Evolutionary conservation across 53 echinoderm and acorn worm species (phyloP).

Genomic region (Paracentrotus lividus): DNA sequence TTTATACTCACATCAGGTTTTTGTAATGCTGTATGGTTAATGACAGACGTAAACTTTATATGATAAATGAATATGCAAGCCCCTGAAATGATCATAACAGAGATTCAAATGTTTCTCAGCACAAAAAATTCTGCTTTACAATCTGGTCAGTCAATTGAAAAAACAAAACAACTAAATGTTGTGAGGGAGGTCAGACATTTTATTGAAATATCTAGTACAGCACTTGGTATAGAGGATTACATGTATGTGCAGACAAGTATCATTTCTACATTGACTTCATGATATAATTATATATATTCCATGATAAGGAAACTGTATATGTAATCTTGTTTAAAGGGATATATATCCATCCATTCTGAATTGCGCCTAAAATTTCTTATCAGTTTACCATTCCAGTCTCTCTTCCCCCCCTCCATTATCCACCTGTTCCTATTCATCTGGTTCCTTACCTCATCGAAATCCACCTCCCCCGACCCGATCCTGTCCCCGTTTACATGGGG

Average conservation of each 20-base stretch:
- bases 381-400: not conserved
- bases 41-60: too few relatives aligned
- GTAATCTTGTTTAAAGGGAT: not conserved
- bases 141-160: too few relatives aligned
- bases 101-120: too few relatives aligned
- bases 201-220: too few relatives aligned
- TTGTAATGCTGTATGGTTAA: too few relatives aligned
- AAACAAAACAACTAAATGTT: too few relatives aligned
- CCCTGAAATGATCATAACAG: too few relatives aligned
- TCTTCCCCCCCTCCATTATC: not conserved
- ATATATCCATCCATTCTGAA: not conserved
- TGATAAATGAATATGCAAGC: too few relatives aligned
- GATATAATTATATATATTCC: not conserved
- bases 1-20: not conserved
- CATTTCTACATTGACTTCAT: not conserved
- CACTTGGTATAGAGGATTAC: too few relatives aligned
- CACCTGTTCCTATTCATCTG: conserved; percentile 47
- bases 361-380: not conserved
- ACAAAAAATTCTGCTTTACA: too few relatives aligned
- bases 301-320: not conserved
- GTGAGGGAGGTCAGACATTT: too few relatives aligned
- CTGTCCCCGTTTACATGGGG: not conserved
- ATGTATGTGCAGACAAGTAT: too few relatives aligned
- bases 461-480: conserved; percentile 41
- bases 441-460: conserved; percentile 20